Evolutionary conservation across 1,140 invertebrate species (phyloP), one percentile per base, ranked within the genome.

Genomic region (Kradibia gibbosae): DNA sequence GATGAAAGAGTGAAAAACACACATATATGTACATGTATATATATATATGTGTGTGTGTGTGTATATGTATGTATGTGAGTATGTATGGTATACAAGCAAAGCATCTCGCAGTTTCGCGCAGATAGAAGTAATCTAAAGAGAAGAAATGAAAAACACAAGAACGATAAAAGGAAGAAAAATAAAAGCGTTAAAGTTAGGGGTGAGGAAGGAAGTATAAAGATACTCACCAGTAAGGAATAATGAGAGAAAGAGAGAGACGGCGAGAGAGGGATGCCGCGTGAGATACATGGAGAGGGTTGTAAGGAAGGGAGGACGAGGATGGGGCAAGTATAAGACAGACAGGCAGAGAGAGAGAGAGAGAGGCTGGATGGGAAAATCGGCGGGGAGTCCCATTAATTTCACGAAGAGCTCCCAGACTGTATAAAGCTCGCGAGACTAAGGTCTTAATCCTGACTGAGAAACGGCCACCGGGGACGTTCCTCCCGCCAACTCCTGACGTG

Each of bases 381-480:
- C 83, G 71, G 82, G 82, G 83, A 83, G 82, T 77, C 82, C 84
- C 85, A 86, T 86, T 86, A 84, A 85, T 86, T 83, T 85, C 82
- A 50, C 42, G 42, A 34, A 42, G 53, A 62, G 71, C 70, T 84
- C 50, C 80, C 81, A 82, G 74, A 81, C 84, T 82, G 62, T 79
- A 81, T 75, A 82, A 83, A 81, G 82, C 83, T 84, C 83, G 53
- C 71, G 80, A 79, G 83, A 83, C 74, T 86, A 82, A 84, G 81
- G 85, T 86, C 85, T 85, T 86, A 86, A 86, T 86, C 82, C 81
- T 73, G 78, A 45, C 83, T 85, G 83, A 85, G 83, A 85, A 85
- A 85, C 84, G 82, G 81, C 83, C 83, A 83, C 82, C 84, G 70
- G 70, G 48, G 80, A 84, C 78, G 82, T 62, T 83, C 78, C 83